Evolutionary conservation across 37 sponge, comb jelly and placozoan genomes (phyloP).

Genomic region (Eunapius fragilis): DNA sequence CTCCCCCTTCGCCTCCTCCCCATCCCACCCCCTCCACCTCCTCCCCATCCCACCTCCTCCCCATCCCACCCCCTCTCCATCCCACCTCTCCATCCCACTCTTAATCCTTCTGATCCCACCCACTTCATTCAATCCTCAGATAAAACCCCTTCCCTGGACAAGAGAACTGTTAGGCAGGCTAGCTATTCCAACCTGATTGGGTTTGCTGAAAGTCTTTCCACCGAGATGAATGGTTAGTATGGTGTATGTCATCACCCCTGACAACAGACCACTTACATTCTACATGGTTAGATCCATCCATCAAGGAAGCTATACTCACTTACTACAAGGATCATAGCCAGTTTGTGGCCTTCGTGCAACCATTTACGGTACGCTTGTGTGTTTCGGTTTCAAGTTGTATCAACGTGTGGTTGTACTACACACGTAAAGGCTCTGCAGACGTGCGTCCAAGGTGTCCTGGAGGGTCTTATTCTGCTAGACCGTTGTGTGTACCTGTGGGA

Average conservation of each 20-base stretch:
- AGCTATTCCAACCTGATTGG: not conserved
- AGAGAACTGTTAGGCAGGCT: too few species aligned
- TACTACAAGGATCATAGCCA: conserved; percentile 7
- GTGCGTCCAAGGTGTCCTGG: conserved; percentile 68
- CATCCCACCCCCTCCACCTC: too few species aligned
- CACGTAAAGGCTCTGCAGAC: conserved; percentile 66
- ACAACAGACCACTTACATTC: too few species aligned
- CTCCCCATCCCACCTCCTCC: too few species aligned
- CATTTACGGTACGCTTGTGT: conserved; percentile 58
- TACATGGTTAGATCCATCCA: conserved; percentile 13
- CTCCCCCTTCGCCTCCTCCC: too few species aligned
- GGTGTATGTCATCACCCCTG: too few species aligned
- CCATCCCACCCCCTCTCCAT: too few species aligned
- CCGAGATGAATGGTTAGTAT: conserved; percentile 1
- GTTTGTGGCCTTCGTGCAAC: conserved; percentile 19
- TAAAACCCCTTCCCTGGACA: conserved; percentile 27
- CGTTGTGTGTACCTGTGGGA: conserved; percentile 54
- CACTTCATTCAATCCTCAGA: conserved; percentile 3
- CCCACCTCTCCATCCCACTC: too few species aligned
- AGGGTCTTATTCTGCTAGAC: conserved; percentile 60
- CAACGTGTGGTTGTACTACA: not conserved
- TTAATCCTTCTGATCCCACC: too few species aligned
- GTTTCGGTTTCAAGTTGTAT: conserved; percentile 12
- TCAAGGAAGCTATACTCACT: conserved; percentile 6
- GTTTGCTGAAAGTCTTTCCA: conserved; percentile 24